Conservation (phyloP, 1,140 invertebrate genomes). For the Bombus terrestris region DNA sequence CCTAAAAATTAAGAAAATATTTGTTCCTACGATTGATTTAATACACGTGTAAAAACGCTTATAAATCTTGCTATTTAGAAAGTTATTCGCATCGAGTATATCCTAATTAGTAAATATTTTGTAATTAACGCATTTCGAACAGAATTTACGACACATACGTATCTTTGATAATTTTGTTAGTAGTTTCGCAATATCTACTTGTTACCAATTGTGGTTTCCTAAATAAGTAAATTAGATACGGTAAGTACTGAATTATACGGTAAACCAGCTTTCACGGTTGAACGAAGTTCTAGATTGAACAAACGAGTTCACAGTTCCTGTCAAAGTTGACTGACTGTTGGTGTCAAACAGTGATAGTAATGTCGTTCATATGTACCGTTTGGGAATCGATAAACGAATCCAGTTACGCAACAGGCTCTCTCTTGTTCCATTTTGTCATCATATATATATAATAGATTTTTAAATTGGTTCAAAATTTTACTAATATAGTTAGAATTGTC, state of each 20-base stretch:
- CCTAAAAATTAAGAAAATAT: background rate
- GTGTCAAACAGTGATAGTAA: background rate
- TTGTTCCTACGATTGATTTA: background rate
- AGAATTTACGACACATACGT: too few species aligned
- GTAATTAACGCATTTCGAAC: background rate
- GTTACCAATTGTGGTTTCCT: background rate
- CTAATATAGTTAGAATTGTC: too few species aligned
- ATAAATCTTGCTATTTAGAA: background rate
- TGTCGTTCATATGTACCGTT: background rate
- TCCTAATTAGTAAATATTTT: background rate
- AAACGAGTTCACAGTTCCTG: background rate
- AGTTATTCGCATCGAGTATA: background rate
- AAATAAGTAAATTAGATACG: background rate
- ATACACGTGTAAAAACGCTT: background rate
- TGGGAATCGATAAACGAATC: constrained; percentile 1
- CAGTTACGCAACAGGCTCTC: background rate
- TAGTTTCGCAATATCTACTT: background rate
- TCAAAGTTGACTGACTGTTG: background rate
- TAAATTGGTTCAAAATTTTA: too few species aligned
- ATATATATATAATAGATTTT: too few species aligned
- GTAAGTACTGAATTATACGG: background rate
- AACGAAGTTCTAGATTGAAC: background rate
- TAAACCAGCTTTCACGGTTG: background rate
- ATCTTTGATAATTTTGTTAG: background rate
- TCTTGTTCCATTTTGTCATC: background rate